A percentile compares a stretch with the other conserved stretches of the same genome.
These are phyloP conservation scores for Drosophila pseudoobscura DNA, from an alignment of 1,140 invertebrate genomes.

Conservation along the genomic window DNA sequence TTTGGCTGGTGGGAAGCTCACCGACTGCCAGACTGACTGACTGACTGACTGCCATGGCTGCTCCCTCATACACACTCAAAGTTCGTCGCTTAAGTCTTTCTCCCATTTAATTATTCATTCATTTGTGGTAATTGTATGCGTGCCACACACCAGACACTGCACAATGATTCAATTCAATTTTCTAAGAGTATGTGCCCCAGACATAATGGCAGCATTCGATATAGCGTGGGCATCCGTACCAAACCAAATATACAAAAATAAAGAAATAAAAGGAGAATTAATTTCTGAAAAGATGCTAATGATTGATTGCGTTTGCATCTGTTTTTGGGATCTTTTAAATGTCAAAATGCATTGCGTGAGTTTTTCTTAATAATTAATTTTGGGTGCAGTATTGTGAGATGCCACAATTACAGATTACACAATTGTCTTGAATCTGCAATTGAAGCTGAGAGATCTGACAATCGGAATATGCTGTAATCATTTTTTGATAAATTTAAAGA, in stretches of 20 bases:
- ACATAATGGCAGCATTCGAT: conserved; percentile 70
- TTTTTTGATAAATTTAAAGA: not conserved
- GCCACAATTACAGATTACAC: conserved; percentile 9
- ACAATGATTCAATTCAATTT: conserved; percentile 54
- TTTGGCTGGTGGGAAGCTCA: conserved; percentile 60
- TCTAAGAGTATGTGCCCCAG: conserved; percentile 44
- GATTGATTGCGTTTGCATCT: conserved; percentile 69
- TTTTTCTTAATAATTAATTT: conserved; percentile 36
- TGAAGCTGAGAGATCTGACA: not conserved
- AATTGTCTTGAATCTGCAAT: conserved; percentile 6
- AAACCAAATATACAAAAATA: not conserved
- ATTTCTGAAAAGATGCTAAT: conserved; percentile 69
- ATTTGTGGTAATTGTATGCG: conserved; percentile 75
- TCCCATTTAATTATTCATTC: conserved; percentile 70
- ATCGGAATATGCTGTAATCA: too few relatives aligned
- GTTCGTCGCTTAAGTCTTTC: conserved; percentile 72
- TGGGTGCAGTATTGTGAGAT: conserved; percentile 26
- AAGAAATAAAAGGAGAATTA: conserved; percentile 47
- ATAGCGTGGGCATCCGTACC: conserved; percentile 38
- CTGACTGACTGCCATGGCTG: conserved; percentile 29
- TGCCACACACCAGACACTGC: conserved; percentile 43
- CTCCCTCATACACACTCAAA: conserved; percentile 56
- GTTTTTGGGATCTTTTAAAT: conserved; percentile 46
- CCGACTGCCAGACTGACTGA: conserved; percentile 18
- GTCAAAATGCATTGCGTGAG: conserved; percentile 64